These are phyloP conservation scores for Euleptes europaea DNA, from an alignment of 2,113 vertebrate species.

Conservation along the genomic window DNA sequence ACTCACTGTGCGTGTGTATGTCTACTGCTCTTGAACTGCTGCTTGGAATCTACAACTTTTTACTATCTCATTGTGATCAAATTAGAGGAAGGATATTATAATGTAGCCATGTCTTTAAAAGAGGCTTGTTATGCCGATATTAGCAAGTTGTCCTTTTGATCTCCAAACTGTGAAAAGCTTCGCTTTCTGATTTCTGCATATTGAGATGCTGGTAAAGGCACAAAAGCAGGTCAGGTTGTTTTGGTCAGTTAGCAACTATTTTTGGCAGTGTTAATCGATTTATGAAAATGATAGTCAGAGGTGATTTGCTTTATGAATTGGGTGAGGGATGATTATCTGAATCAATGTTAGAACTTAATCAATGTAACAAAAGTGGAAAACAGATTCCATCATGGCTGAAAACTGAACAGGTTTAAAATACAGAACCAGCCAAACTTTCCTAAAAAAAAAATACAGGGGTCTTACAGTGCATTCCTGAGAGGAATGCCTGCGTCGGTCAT, in stretches of 20 bases:
- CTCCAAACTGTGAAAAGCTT: not conserved
- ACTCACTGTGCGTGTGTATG: not conserved
- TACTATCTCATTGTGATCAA: not conserved
- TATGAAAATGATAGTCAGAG: not conserved
- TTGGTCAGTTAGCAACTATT: not conserved
- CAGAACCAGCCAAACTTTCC: not conserved
- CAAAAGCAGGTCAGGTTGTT: not conserved
- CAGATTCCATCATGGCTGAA: not conserved
- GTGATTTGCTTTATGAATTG: not conserved
- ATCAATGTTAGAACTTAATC: not conserved
- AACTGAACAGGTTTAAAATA: not conserved
- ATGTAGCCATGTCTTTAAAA: no score
- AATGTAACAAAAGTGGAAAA: not conserved
- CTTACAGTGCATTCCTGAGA: no score
- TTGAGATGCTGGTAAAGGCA: no score
- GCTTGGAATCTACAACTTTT: not conserved
- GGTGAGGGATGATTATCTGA: no score
- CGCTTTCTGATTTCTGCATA: not conserved
- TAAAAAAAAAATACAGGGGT: not conserved
- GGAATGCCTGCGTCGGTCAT: no score
- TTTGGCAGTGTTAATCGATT: not conserved
- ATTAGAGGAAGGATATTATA: not conserved
- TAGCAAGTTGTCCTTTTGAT: not conserved
- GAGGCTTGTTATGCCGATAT: not conserved
- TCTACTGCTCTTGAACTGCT: not conserved